Base-by-base conservation (phyloP, 2,888 invertebrate species). In the Elysia crispata region DNA sequence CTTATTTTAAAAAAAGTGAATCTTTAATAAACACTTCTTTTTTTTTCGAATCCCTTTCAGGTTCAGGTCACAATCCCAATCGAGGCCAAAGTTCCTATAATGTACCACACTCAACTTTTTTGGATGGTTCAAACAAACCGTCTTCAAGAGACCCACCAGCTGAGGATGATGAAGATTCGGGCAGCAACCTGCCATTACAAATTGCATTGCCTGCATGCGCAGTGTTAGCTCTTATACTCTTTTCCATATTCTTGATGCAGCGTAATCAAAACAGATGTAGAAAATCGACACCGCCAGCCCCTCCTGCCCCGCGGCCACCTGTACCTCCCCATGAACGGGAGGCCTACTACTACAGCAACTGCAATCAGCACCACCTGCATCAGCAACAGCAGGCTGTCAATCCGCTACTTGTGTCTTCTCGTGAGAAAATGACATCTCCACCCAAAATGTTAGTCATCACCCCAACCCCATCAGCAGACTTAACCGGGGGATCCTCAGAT, bases 131-230 rank as follows among this genome's bases (percentile, higher is more conserved):
- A 41, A 41, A 11, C 41, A 41, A 41, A 3, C 41, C 41, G 11
- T 41, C 41, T 3, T 41, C 41, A 11, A 41, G 41, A 41, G 41
- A 41, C 41, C 3, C 41, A 41, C 41, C 41, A 41, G 41, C 41
- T 6, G 41, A 41, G 41, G 41, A 41, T 41, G 41, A 41, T 41
- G 41, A 41, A 41, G 41, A 41, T 11, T 41, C 41, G 41, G 83
- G 82, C 81, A 83, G 84, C 72, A 88, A 88, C 80, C 83, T 90
- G 81, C 88, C 90, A n/a, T 83, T 90, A 31, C 87, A 89, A 79
- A 88, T 91, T 50, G 89, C 87, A 28, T 83, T 91, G 67, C 90
- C 91, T 15, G 86, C 89, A 1, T 87, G 87, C 74, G 83, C 89
- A 30, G 83, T 87, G 31, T 77, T 90, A 62, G 81, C 90, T 64